Percentiles rank a stretch among this genome's conserved stretches.
Evolutionary conservation across 2,888 invertebrate species (phyloP).

Genomic region (Marasmarcha lunaedactyla): DNA sequence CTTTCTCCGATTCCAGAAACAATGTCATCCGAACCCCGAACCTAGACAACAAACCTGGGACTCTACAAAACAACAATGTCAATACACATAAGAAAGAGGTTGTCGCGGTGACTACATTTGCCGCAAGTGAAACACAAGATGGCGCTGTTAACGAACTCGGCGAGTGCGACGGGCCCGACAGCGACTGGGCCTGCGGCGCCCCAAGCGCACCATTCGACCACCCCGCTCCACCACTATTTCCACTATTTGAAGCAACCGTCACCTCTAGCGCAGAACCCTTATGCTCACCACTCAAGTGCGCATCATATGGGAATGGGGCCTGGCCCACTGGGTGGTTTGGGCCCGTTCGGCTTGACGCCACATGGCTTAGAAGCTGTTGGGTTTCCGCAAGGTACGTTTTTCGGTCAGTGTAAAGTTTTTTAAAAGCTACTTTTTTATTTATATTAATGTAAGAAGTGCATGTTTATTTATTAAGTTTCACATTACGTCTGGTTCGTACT

Average conservation of each 20-base stretch:
- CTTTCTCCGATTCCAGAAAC: too few species aligned
- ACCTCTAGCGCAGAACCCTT: conserved; percentile 59
- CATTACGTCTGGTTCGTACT: too few species aligned
- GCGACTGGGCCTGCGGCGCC: conserved; percentile 45
- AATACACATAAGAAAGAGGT: conserved; percentile 39
- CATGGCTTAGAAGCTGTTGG: conserved; percentile 64
- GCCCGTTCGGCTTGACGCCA: conserved; percentile 57
- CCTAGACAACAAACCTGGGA: too few species aligned
- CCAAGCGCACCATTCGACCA: conserved; percentile 62
- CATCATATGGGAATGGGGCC: conserved; percentile 70
- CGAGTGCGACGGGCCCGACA: conserved; percentile 44
- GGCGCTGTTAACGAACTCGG: conserved; percentile 61
- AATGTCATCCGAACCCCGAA: too few species aligned
- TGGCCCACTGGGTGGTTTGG: conserved; percentile 58
- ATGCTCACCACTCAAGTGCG: conserved; percentile 55
- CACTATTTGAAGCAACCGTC: conserved; percentile 70
- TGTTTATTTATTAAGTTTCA: not conserved
- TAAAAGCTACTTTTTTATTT: too few species aligned
- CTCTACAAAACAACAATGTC: conserved; percentile 25
- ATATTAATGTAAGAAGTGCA: not conserved
- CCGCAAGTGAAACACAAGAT: conserved; percentile 25
- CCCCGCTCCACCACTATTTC: conserved; percentile 67
- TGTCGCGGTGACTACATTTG: conserved; percentile 46
- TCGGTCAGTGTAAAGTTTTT: too few species aligned
- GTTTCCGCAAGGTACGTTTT: conserved; percentile 58